Evolutionary conservation across 2,888 invertebrate genomes (phyloP).

Genomic region (Ferdinandea cuprea): DNA sequence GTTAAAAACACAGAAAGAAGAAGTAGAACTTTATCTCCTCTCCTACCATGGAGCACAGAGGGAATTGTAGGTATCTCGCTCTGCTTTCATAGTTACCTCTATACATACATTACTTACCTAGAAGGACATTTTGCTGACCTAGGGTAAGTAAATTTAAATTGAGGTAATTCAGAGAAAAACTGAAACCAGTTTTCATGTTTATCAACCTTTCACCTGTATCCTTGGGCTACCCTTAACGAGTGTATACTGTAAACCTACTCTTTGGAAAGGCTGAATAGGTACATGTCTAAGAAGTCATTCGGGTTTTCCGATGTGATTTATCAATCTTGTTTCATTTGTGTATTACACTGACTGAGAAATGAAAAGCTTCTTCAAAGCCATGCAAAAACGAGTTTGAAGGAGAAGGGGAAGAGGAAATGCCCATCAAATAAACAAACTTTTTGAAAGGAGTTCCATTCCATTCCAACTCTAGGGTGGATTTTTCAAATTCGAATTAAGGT

Average conservation of each 20-base stretch:
- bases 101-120: slow-evolving; percentile 3
- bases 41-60: too few species aligned
- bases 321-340: slow-evolving; percentile 38
- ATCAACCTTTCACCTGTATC: slow-evolving; percentile 48
- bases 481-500: slow-evolving; percentile 45
- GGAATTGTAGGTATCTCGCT: too few species aligned
- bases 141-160: slow-evolving; percentile 45
- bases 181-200: slow-evolving; percentile 42
- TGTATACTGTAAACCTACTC: too few species aligned
- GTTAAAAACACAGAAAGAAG: too few species aligned
- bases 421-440: slow-evolving; percentile 11
- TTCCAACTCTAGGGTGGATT: too few species aligned
- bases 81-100: too few species aligned
- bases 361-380: not conserved
- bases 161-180: slow-evolving; percentile 24
- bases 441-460: too few species aligned
- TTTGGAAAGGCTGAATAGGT: slow-evolving; percentile 45
- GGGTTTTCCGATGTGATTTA: slow-evolving; percentile 51
- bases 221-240: not conserved
- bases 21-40: too few species aligned
- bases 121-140: slow-evolving; percentile 39
- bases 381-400: not conserved
- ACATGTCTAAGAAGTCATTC: slow-evolving; percentile 32
- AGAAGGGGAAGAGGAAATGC: not conserved
- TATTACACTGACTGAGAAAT: slow-evolving; percentile 12